Evolutionary conservation across 1,140 invertebrate genomes (phyloP), one percentile per base, ranked within the genome.

Genomic region (Olivierus martensii): DNA sequence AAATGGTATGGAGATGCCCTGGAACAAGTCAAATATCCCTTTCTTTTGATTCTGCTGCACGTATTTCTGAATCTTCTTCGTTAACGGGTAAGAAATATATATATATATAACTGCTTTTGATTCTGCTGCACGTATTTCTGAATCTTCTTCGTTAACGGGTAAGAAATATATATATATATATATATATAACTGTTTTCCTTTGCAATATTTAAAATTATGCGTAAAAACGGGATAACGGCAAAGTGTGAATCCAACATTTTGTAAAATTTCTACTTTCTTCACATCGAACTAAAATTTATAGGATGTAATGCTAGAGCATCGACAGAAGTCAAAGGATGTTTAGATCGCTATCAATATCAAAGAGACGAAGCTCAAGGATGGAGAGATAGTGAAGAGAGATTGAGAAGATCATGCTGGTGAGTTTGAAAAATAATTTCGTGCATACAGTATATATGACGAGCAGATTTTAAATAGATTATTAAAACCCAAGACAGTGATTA

Each of bases 1-100:
- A 61, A 17, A 39, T 61, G 51, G 36, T 56, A 3, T 61, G 58
- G 57, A 52, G 42, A 3, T 61, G 60, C 15, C 39, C 50, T 0
- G 11, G 11, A 15, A 15, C 43, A 3, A 11, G 45, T 34, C 22
- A 46, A 46, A 34, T 18, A 18, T 12, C 28, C 15, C 28, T n/a
- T 34, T 3, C 34, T 21, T 5, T 14, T 36, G 15, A 38, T 18
- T 14, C 45, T 22, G 35, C 53, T 15, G 47, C 53, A 1, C 42
- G 49, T 2, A 50, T 44, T 14, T 47, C 47, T 19, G 48, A 55
- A 15, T 22, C 35, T 6, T 48, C 53, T 12, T 55, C 44, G 10
- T 19, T 50, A 28, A 50, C 47, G 2, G 53, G 53, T 55, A 46
- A 42, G 6, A 6, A 28, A 28, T 28, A 6, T 28, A 28, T 6